Base-by-base conservation (phyloP, 2,888 invertebrate genomes). In the Mycogona germanica region DNA sequence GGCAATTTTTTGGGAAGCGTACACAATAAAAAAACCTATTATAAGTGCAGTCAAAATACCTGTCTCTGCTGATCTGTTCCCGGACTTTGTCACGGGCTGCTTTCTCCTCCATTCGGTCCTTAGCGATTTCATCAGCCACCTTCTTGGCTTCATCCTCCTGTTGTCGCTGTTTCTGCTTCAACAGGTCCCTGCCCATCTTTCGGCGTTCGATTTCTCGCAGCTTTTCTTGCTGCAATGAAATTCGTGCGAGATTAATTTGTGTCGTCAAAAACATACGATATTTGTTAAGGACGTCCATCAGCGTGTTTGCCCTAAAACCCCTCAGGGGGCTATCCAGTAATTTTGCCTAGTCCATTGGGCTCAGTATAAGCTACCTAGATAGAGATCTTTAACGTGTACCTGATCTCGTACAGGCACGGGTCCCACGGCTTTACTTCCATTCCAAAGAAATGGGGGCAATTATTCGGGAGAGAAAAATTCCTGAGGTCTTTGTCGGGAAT, bases 31-130 rank as follows among this genome's bases (percentile, higher is more conserved):
- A n/a, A n/a, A n/a, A n/a, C n/a, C n/a, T n/a, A n/a, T 19, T 55
- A 19, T 25, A 12, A n/a, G n/a, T n/a, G n/a, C n/a, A 38, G 17
- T 53, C 46, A 17, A n/a, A 14, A 12, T 80, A 80, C 64, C 85
- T 79, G 69, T 92, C 92, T 65, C 83, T 83, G 1, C 84, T 87
- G 57, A 92, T 91, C 69, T 91, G 87, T 52, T 82, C 81, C 56
- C 82, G 71, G 19, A 92, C 81, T 50, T 82, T 77, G 60, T 91
- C 84, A 9, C 84, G 74, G 0, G 84, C 85, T 9, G 78, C 73
- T 59, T 80, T 76, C 62, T 86, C 84, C 60, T 82, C 85, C 60
- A 80, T 73, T 64, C 82, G 84, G 62, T 87, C 88, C 54, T 79
- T 81, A 62, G 80, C 78, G 42, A 84, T 74, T 57, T 86, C 82